These are phyloP conservation scores for Clanis bilineata DNA, from an alignment of 2,888 invertebrate species.

Conservation along the genomic window DNA sequence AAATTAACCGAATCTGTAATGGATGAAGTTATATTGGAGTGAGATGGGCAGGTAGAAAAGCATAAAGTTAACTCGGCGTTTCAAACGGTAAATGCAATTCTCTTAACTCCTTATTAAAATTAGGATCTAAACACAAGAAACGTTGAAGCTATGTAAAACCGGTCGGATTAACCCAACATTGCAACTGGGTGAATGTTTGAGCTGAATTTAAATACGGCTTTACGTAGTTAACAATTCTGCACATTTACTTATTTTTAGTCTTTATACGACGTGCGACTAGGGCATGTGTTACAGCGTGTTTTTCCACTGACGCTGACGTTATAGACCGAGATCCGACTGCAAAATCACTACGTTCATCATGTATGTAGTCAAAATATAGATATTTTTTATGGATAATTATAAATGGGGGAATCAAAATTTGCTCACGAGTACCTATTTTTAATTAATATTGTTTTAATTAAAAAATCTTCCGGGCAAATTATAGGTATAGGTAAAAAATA, in stretches of 20 bases:
- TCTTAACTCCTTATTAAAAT: constrained; percentile 6
- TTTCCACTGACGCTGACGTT: constrained; percentile 52
- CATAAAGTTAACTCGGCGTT: not conserved
- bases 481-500: too few relatives aligned
- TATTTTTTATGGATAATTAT: too few relatives aligned
- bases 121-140: constrained; percentile 28
- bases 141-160: constrained; percentile 29
- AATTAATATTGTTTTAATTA: too few relatives aligned
- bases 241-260: constrained; percentile 59
- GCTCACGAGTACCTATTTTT: too few relatives aligned
- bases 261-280: constrained; percentile 47
- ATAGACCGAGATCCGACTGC: too few relatives aligned
- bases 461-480: too few relatives aligned
- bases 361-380: too few relatives aligned
- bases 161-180: constrained; percentile 40
- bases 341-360: too few relatives aligned
- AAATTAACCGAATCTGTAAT: too few relatives aligned
- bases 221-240: constrained; percentile 57
- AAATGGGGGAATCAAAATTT: too few relatives aligned
- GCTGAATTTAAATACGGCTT: constrained; percentile 56
- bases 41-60: too few relatives aligned
- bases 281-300: constrained; percentile 32
- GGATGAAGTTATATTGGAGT: too few relatives aligned
- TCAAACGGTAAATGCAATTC: not conserved
- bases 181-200: constrained; percentile 56